These are phyloP conservation scores for Stegastes partitus DNA, from an alignment of 2,113 vertebrate species.

Conservation along the genomic window DNA sequence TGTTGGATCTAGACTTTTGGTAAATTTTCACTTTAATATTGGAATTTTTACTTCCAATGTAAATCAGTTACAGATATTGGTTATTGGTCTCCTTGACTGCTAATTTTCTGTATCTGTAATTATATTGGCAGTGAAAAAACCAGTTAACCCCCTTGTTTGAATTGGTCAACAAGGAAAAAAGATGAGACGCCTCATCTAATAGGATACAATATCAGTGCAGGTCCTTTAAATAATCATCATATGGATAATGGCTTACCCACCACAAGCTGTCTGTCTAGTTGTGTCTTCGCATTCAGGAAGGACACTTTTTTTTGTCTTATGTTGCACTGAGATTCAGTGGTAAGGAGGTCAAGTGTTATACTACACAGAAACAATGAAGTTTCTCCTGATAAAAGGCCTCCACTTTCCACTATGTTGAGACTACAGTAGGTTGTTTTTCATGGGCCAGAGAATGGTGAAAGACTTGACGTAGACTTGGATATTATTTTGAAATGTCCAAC, in stretches of 20 bases:
- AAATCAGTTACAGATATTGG: too few relatives aligned
- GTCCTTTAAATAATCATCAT: neutral
- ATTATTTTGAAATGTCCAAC: conserved; percentile 30
- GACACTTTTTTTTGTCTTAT: conserved; percentile 12
- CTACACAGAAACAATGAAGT: neutral
- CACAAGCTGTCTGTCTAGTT: neutral
- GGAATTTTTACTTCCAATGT: too few relatives aligned
- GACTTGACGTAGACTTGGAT: conserved; percentile 17
- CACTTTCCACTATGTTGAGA: conserved; percentile 38
- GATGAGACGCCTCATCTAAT: neutral
- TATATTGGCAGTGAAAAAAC: too few relatives aligned
- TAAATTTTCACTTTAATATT: too few relatives aligned
- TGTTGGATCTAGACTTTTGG: too few relatives aligned
- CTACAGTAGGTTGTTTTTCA: conserved; percentile 30
- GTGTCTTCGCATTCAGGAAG: conserved; percentile 10
- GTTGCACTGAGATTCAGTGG: neutral
- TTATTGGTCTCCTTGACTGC: too few relatives aligned
- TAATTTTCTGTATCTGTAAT: too few relatives aligned
- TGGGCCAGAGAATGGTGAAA: neutral
- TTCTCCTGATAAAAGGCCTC: conserved; percentile 28
- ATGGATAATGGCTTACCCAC: neutral
- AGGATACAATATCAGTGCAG: neutral
- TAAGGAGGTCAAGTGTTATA: conserved; percentile 9
- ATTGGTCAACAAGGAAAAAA: neutral
- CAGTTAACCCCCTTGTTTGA: neutral